Base-by-base conservation (phyloP, 1,140 invertebrate genomes). In the Eulimnadia texana region DNA sequence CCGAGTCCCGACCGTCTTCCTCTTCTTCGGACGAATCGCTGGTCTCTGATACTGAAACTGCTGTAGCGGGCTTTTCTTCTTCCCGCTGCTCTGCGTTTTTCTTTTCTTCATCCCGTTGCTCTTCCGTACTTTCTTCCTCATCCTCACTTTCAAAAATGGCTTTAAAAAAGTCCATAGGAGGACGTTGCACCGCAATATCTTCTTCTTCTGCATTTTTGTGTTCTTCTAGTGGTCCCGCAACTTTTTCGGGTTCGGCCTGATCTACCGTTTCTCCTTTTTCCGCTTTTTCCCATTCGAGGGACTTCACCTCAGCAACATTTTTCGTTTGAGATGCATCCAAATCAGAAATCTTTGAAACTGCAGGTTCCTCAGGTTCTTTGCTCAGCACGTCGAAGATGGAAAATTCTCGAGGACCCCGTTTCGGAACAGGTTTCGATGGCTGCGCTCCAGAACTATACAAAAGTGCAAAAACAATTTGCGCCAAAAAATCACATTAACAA, bases 381-480 rank as follows among this genome's bases (percentile, higher is more conserved):
- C 83, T 81, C 2, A 89, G 66, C 60, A 84, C 84, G 66, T 86
- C 84, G 65, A 88, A 90, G 23, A 88, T 77, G 0, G 86, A 88
- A 68, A 82, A 84, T 54, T 82, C 84, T 77, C 61, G 80, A 77
- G 64, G 82, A 75, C 63, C 74, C 69, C 10, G 70, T 72, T 27
- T 75, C 69, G 1, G 70, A 62, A n/a, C 28, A 33, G 50, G 33
- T 28, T 61, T 42, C 20, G 60, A 16, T n/a, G 22, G 22, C 33
- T 61, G 49, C 28, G 27, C 16, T 61, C 60, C 50, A 22, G 50
- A 23, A 54, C 65, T 69, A 29, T 65, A 67, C 25, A 74, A 28
- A 25, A 72, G 72, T n/a, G n/a, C n/a, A n/a, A n/a, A n/a, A n/a
- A n/a, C n/a, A n/a, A n/a, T n/a, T n/a, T n/a, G n/a, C n/a, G n/a